These are phyloP conservation scores for Frankliniella fusca DNA, from an alignment of 2,888 invertebrate genomes.

Conservation along the genomic window DNA sequence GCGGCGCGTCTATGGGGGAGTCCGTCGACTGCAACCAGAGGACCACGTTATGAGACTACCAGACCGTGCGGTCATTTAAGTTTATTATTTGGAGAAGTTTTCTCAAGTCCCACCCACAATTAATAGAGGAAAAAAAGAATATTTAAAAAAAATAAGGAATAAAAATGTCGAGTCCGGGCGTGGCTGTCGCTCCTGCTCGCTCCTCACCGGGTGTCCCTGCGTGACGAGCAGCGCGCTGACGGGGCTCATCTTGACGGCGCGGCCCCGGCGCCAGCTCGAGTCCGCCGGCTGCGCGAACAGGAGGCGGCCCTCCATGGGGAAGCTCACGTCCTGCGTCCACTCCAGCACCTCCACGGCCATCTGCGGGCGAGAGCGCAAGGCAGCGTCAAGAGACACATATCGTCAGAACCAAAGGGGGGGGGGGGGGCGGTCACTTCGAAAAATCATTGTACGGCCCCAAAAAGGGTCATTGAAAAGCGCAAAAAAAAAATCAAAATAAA, in stretches of 20 bases:
- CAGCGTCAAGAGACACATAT: too few species aligned
- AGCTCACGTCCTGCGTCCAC: conserved; percentile 89
- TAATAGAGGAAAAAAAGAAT: neutral
- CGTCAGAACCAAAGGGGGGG: too few species aligned
- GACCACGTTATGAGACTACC: neutral
- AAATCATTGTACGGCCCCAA: too few species aligned
- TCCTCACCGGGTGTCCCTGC: conserved; percentile 56
- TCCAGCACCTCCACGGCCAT: conserved; percentile 90
- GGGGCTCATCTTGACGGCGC: conserved; percentile 81
- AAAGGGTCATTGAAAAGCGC: too few species aligned
- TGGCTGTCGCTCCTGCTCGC: neutral
- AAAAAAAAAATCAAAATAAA: too few species aligned
- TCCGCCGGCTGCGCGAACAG: conserved; percentile 85
- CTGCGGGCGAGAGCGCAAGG: conserved; percentile 44
- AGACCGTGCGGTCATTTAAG: neutral
- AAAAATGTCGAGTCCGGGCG: too few species aligned
- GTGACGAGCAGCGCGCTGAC: conserved; percentile 87
- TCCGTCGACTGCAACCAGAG: neutral
- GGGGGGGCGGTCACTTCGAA: too few species aligned
- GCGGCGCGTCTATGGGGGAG: conserved; percentile 10
- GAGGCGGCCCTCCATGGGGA: conserved; percentile 84
- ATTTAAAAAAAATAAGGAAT: neutral
- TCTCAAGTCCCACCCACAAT: neutral
- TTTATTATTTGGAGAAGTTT: neutral
- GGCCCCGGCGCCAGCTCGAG: conserved; percentile 84